Evolutionary conservation across 2,888 invertebrate species (phyloP).

Genomic region (Esperia sulphurella): DNA sequence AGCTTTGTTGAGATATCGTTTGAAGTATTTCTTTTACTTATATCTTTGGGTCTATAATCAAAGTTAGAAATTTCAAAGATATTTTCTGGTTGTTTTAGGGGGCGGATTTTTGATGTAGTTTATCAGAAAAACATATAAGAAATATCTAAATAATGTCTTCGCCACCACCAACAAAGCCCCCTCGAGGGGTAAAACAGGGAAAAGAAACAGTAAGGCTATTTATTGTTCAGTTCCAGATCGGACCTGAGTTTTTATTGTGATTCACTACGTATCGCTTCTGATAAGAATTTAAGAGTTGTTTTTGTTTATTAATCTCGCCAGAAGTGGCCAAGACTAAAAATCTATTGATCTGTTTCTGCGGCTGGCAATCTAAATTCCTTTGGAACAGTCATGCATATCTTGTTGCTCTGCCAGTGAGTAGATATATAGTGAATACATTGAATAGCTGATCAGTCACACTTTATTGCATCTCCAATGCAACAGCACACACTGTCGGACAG

Average conservation of each 20-base stretch:
- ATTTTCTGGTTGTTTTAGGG: not conserved
- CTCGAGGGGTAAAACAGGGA: slow-evolving; percentile 90
- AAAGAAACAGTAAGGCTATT: slow-evolving; percentile 86
- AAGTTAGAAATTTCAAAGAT: not conserved
- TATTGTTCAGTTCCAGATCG: too few relatives aligned
- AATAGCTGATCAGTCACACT: too few relatives aligned
- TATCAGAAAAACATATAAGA: not conserved
- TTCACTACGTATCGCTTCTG: too few relatives aligned
- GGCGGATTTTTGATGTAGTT: slow-evolving; percentile 1
- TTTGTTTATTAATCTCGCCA: too few relatives aligned
- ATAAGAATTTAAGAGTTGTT: too few relatives aligned
- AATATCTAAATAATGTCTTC: slow-evolving; percentile 70
- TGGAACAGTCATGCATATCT: not conserved
- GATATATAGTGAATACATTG: too few relatives aligned
- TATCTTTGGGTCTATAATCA: not conserved
- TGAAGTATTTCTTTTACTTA: not conserved
- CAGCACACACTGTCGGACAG: too few relatives aligned
- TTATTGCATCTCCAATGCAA: too few relatives aligned
- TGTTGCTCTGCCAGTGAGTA: too few relatives aligned
- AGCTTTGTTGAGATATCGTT: not conserved
- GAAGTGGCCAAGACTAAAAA: too few relatives aligned
- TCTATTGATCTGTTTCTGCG: too few relatives aligned
- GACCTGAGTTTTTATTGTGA: too few relatives aligned
- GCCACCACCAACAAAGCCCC: slow-evolving; percentile 90
- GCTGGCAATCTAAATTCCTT: not conserved